These are phyloP conservation scores for Lipophrys pholis DNA, from an alignment of 2,113 vertebrate genomes.

Conservation along the genomic window DNA sequence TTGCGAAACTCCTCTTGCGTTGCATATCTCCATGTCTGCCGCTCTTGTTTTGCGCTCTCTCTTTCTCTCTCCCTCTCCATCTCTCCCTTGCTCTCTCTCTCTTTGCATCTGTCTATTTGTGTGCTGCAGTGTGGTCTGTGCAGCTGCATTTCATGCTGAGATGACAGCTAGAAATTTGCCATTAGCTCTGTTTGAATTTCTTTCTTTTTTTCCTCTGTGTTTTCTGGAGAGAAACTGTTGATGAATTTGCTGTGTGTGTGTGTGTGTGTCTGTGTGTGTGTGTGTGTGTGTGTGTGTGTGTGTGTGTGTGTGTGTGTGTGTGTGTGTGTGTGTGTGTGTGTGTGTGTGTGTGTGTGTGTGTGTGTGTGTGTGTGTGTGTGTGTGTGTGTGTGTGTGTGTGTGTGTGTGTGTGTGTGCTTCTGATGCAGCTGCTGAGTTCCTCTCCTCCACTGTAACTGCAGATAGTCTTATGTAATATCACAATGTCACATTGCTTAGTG, in stretches of 20 bases:
- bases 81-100: too few relatives aligned
- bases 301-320: constrained; percentile 1
- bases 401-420: constrained; percentile 17
- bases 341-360: constrained; percentile 1
- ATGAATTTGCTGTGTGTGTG: constrained; percentile 34
- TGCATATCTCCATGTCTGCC: constrained; percentile 28
- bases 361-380: constrained; percentile 6
- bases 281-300: constrained; percentile 10
- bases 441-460: constrained; percentile 49
- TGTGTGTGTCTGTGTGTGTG: constrained; percentile 2
- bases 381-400: constrained; percentile 12
- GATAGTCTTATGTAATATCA: constrained; percentile 62
- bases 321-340: constrained; percentile 10
- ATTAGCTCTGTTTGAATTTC: constrained; percentile 22
- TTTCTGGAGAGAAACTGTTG: not conserved
- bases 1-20: constrained; percentile 30
- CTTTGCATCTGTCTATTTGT: constrained; percentile 22
- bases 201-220: too few relatives aligned
- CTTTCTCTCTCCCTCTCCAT: too few relatives aligned
- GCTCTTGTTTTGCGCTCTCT: constrained; percentile 21
- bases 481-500: constrained; percentile 55
- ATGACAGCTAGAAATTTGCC: constrained; percentile 36
- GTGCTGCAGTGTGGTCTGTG: constrained; percentile 54
- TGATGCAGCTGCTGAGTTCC: constrained; percentile 14
- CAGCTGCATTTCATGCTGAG: constrained; percentile 40